Base-by-base conservation (phyloP, 2,797 vertebrate genomes). In the Megalops cyprinoides region DNA sequence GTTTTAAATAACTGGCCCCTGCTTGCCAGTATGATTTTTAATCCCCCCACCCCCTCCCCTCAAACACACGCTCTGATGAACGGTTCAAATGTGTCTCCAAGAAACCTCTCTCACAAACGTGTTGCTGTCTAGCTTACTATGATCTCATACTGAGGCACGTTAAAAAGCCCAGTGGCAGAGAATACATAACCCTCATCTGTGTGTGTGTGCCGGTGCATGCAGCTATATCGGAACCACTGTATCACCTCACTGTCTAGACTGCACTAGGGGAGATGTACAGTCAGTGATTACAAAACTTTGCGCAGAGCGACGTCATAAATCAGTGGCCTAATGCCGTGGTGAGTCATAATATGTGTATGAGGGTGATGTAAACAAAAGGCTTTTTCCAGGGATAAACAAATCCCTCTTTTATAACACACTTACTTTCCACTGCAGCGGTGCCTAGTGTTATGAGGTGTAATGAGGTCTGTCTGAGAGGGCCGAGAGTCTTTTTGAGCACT, bases 161-260 rank as follows among this genome's bases (percentile, higher is more conserved):
- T 14, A 39, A 6, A 69, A 74, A 18, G 10, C 71, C 44, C 37
- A 8, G 14, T 12, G 39, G 42, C 49, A n/a, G 67, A 20, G 25
- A 28, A 6, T 15, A 3, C 8, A 49, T 28, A 28, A 48, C n/a
- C 67, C 67, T 23, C 3, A 39, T n/a, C 78, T 74, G 78, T 46
- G 51, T n/a, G n/a, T 42, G 37, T 20, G 39, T 18, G 8, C 73
- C 69, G 4, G 20, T 42, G 65, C 37, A 23, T 12, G 20, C 5
- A 28, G 74, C 46, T 0, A 34, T 42, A 48, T 46, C 46, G 48
- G 23, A 56, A 60, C 28, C 37, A 28, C 69, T 31, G 28, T 44
- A 28, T 56, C 60, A 37, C 53, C 44, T 62, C 79, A 34, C 31
- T 42, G 79, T 81, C 79, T 81, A 81, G 79, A 81, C 79, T 65